phyloP scores from a whole-genome alignment of 1,140 invertebrate genomes.

The Dermatophagoides farinae region DNA sequence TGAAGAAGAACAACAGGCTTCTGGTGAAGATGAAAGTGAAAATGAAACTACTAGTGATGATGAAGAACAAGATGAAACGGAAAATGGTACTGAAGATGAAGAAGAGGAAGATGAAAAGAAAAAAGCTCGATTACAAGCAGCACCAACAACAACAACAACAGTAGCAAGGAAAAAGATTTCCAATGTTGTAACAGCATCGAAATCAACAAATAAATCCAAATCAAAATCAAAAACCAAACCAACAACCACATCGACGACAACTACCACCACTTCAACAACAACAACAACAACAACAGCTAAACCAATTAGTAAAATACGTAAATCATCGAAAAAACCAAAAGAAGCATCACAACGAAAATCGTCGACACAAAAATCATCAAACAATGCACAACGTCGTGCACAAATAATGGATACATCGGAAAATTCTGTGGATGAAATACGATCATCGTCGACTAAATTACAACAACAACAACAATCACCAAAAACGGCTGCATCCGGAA shows the following conservation, averaged over 20 bases:
- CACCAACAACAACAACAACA: background rate
- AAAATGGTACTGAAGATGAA: slow-evolving; percentile 6
- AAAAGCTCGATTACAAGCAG: background rate
- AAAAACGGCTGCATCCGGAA: too few relatives aligned
- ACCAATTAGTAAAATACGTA: too few relatives aligned
- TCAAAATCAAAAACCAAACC: background rate
- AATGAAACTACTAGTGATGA: background rate
- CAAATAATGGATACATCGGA: too few relatives aligned
- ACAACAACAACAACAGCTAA: background rate
- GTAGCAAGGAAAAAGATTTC: background rate
- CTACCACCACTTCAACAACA: background rate
- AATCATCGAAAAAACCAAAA: background rate
- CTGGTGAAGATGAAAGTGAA: background rate
- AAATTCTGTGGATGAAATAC: too few relatives aligned
- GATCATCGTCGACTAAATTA: too few relatives aligned
- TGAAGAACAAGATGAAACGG: background rate
- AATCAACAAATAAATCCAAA: background rate
- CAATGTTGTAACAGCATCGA: background rate
- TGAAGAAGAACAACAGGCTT: too few relatives aligned
- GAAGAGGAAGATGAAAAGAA: background rate
- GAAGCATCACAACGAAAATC: background rate
- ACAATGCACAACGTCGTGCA: background rate
- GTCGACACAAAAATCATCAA: background rate
- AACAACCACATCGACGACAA: background rate
- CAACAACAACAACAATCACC: too few relatives aligned